These are phyloP conservation scores for Cheilosia impressa DNA, from an alignment of 2,888 invertebrate genomes.

Conservation along the genomic window DNA sequence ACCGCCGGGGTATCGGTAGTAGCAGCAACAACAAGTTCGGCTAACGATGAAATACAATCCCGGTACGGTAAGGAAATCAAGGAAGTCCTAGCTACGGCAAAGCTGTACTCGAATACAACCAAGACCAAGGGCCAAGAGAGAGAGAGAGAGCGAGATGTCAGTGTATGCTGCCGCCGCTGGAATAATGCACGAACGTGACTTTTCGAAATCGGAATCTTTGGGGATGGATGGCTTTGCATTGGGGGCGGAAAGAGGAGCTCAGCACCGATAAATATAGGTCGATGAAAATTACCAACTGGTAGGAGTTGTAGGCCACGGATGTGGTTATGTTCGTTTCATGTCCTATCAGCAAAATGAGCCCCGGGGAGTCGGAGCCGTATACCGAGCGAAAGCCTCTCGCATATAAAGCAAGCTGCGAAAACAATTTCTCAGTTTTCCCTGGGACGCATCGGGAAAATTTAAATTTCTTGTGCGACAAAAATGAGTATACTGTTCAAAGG, in stretches of 20 bases:
- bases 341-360: conserved; percentile 67
- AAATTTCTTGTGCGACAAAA: conserved; percentile 2
- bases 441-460: neutral
- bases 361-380: conserved; percentile 32
- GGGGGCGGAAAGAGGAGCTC: conserved; percentile 23
- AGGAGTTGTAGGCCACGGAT: conserved; percentile 59
- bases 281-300: conserved; percentile 32
- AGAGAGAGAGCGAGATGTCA: conserved; percentile 22
- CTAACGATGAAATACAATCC: conserved; percentile 71
- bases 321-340: conserved; percentile 68
- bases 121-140: conserved; percentile 12
- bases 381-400: conserved; percentile 18
- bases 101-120: neutral
- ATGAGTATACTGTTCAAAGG: neutral
- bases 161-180: conserved; percentile 31
- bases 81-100: conserved; percentile 32
- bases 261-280: conserved; percentile 47
- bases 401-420: conserved; percentile 56
- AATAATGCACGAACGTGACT: conserved; percentile 73
- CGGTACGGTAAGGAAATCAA: conserved; percentile 60
- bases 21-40: conserved; percentile 49
- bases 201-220: conserved; percentile 67
- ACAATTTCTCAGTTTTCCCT: conserved; percentile 44
- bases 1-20: conserved; percentile 4
- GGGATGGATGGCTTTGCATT: conserved; percentile 52